A percentile compares a stretch with the other conserved stretches of the same genome.
Conservation (phyloP, 2,888 invertebrate species). For the Eupithecia tripunctaria region DNA sequence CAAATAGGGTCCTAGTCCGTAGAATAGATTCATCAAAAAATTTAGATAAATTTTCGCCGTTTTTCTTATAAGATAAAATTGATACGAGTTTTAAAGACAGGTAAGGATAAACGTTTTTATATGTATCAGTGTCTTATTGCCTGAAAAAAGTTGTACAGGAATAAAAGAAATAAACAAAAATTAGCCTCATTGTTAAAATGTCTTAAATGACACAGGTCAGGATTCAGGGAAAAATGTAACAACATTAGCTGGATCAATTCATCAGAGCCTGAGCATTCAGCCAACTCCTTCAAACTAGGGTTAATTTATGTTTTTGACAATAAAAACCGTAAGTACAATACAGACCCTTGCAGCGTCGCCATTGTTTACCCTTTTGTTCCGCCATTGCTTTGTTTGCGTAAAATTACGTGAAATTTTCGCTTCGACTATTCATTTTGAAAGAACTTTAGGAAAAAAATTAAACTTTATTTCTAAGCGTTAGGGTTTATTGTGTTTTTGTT, state of each 20-base stretch:
- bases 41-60: neutral
- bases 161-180: neutral
- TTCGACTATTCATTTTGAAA: conserved; percentile 34
- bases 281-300: conserved; percentile 33
- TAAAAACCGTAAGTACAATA: conserved; percentile 35
- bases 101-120: neutral
- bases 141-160: neutral
- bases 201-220: neutral
- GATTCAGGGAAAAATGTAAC: neutral
- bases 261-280: conserved; percentile 10
- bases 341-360: conserved; percentile 42
- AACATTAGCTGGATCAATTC: conserved; percentile 21
- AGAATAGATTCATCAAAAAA: neutral
- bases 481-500: neutral
- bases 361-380: conserved; percentile 59
- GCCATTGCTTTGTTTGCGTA: conserved; percentile 58
- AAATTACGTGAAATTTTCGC: conserved; percentile 63
- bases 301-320: conserved; percentile 38
- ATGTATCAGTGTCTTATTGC: neutral
- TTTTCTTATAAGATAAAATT: neutral
- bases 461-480: conserved; percentile 22
- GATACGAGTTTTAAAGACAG: neutral
- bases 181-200: neutral
- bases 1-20: neutral
- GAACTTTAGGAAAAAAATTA: conserved; percentile 13